Base-by-base conservation (phyloP, 2,113 vertebrate species). In the Hylia prasina region DNA sequence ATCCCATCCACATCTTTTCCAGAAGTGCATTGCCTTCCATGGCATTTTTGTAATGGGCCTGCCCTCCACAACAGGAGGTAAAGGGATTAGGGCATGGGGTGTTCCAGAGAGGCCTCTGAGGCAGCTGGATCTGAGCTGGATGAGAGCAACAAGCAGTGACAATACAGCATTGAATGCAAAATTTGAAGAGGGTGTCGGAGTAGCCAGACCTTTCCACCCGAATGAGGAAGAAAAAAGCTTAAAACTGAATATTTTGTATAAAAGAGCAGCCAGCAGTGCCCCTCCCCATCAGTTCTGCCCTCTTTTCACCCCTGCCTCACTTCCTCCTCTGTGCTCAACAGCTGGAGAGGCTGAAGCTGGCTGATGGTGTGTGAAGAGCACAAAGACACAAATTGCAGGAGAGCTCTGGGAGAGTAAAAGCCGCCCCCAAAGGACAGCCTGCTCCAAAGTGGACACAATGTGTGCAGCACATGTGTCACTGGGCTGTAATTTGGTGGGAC, bases 401-500 rank as follows among this genome's bases (percentile, higher is more conserved):
- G 90, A 87, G 39, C 37, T 25, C 27, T 65, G 45, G 39, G 65
- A 71, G 37, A 92, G 54, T n/a, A 42, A 69, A 75, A 75, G 53
- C 45, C 0, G 8, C 31, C 86, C 73, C 57, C 5, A 15, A 33
- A 76, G 69, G 71, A 69, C 17, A 57, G 35, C 53, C 75, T 56
- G 65, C 71, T 96, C 77, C 90, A 35, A 87, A 90, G 76, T 77
- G 78, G 31, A 42, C 12, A 35, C 64, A 44, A 2, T 53, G 33
- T 57, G 66, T 65, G 54, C 39, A 78, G 82, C 63, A 45, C 50
- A 8, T 28, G 66, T 75, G 66, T 72, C 24, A 7, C 56, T 20
- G 73, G 89, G 44, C 61, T 89, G 35, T 87, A 31, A 76, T 86
- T 87, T 86, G 95, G 89, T 65, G 54, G 63, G 56, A 68, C 75